These are phyloP conservation scores for Magallana ariakensis DNA, from an alignment of 1,140 invertebrate genomes.

Conservation along the genomic window DNA sequence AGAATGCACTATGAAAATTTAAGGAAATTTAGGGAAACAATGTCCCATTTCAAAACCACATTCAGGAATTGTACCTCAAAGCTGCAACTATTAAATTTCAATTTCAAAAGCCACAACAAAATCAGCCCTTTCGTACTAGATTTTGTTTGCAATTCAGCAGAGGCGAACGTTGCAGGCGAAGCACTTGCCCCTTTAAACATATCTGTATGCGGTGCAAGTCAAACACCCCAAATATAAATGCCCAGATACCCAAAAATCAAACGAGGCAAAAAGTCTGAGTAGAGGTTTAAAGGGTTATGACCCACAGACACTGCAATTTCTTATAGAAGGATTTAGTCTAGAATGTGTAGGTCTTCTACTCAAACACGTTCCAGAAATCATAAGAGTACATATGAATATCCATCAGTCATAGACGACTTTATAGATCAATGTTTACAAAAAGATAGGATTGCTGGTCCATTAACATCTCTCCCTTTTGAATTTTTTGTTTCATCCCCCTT, in stretches of 20 bases:
- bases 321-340: too few relatives aligned
- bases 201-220: background rate
- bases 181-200: background rate
- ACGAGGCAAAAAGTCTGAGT: too few relatives aligned
- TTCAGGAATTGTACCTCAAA: background rate
- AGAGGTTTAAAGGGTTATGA: too few relatives aligned
- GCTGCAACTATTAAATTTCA: background rate
- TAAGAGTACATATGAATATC: too few relatives aligned
- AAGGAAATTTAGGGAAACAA: background rate
- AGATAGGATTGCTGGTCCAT: too few relatives aligned
- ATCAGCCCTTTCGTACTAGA: background rate
- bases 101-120: background rate
- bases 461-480: too few relatives aligned
- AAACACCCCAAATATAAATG: slow-evolving; percentile 7
- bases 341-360: too few relatives aligned
- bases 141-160: slow-evolving; percentile 8
- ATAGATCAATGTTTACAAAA: too few relatives aligned
- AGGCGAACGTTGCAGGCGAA: background rate
- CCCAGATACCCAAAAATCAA: background rate
- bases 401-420: too few relatives aligned
- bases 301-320: too few relatives aligned
- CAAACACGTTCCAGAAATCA: too few relatives aligned
- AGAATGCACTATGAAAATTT: background rate
- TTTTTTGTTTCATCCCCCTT: too few relatives aligned
- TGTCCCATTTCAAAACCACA: background rate